Evolutionary conservation across 2,888 invertebrate genomes (phyloP).

Genomic region (Melanchra persicariae): DNA sequence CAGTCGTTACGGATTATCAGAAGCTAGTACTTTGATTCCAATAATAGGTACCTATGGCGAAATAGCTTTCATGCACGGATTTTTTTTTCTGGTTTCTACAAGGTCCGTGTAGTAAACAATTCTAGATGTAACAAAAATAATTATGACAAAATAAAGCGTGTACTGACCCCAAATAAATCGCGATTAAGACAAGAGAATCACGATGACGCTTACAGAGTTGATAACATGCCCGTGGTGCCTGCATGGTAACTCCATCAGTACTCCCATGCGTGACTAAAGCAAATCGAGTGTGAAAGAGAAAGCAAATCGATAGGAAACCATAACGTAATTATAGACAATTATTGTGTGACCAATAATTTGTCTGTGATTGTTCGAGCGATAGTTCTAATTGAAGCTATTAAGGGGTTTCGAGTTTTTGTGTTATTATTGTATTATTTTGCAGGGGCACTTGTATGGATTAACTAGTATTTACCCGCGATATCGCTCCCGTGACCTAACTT

Average conservation of each 20-base stretch:
- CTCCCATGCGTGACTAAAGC: conserved; percentile 33
- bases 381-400: conserved; percentile 24
- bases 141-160: no score
- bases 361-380: conserved; percentile 30
- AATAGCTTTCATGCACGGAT: no score
- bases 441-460: not conserved
- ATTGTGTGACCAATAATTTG: conserved; percentile 17
- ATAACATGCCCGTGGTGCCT: no score
- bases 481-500: not conserved
- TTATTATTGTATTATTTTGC: not conserved
- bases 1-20: no score
- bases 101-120: no score
- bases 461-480: not conserved
- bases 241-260: not conserved
- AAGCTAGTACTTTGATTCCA: no score
- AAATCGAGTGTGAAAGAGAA: conserved; percentile 22
- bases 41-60: no score
- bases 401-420: not conserved
- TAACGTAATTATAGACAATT: conserved; percentile 39
- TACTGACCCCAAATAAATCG: no score
- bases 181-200: no score
- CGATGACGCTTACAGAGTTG: no score
- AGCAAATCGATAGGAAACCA: conserved; percentile 19
- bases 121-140: no score
- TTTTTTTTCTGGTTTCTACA: no score